Evolutionary conservation across 1,140 invertebrate genomes (phyloP).

Genomic region (Lutraria rhynchaena): DNA sequence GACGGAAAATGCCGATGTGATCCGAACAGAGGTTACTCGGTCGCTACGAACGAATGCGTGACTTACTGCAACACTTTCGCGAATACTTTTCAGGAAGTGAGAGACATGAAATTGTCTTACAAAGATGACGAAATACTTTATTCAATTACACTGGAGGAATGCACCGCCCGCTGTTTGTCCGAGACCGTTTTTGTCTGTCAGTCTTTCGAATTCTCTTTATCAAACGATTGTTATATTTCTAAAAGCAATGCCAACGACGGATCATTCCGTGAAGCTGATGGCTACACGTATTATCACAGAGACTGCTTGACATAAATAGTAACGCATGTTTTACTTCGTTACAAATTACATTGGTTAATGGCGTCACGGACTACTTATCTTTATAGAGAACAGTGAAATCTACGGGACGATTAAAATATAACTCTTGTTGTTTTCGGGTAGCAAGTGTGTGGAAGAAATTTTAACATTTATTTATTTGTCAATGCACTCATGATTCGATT

Average conservation of each 20-base stretch:
- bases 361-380: no score
- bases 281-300: slow-evolving; percentile 33
- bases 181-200: slow-evolving; percentile 3
- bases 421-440: no score
- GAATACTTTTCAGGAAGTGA: slow-evolving; percentile 26
- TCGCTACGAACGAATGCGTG: neutral
- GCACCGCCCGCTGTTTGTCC: slow-evolving; percentile 1
- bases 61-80: neutral
- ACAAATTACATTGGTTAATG: no score
- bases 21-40: neutral
- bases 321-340: no score
- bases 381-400: no score
- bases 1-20: neutral
- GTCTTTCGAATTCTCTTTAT: slow-evolving; percentile 34
- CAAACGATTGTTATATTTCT: no score
- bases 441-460: no score
- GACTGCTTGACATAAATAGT: slow-evolving; percentile 29
- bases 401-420: no score
- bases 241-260: slow-evolving; percentile 32
- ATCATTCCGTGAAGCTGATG: neutral
- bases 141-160: neutral
- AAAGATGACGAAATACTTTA: neutral
- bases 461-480: no score
- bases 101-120: slow-evolving; percentile 8
- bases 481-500: no score